Evolutionary conservation across 92 coral and sea anemone species (phyloP).

Genomic region (Micromussa lordhowensis): DNA sequence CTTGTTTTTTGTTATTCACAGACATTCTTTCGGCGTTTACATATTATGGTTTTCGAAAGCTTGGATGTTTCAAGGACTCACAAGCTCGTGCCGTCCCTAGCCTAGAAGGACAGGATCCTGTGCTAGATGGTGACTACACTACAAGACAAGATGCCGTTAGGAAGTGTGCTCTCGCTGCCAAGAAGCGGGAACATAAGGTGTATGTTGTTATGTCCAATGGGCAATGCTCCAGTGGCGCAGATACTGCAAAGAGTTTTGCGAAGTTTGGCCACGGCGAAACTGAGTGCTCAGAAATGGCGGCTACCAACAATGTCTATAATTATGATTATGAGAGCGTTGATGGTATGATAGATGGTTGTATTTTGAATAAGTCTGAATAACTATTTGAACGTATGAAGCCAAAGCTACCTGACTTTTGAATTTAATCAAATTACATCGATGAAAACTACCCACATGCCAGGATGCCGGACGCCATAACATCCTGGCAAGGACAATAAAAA

Average conservation of each 20-base stretch:
- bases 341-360: too few species aligned
- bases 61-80: not conserved
- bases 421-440: too few species aligned
- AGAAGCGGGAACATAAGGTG: not conserved
- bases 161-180: slow-evolving; percentile 12
- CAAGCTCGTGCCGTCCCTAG: not conserved
- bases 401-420: too few species aligned
- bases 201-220: slow-evolving; percentile 17
- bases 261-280: not conserved
- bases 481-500: too few species aligned
- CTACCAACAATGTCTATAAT: not conserved
- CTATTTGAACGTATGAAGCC: too few species aligned
- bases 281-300: not conserved
- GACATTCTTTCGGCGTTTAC: not conserved
- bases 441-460: too few species aligned
- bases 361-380: too few species aligned
- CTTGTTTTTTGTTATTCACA: not conserved
- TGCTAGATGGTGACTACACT: not conserved
- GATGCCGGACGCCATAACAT: too few species aligned
- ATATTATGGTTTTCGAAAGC: not conserved
- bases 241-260: not conserved
- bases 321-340: too few species aligned
- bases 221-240: slow-evolving; percentile 8
- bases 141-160: not conserved
- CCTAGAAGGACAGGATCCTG: not conserved